A percentile compares a stretch with the other conserved stretches of the same genome.
These are phyloP conservation scores for Rhynchonema sp. DNA, from an alignment of 2,888 invertebrate species.

Conservation along the genomic window DNA sequence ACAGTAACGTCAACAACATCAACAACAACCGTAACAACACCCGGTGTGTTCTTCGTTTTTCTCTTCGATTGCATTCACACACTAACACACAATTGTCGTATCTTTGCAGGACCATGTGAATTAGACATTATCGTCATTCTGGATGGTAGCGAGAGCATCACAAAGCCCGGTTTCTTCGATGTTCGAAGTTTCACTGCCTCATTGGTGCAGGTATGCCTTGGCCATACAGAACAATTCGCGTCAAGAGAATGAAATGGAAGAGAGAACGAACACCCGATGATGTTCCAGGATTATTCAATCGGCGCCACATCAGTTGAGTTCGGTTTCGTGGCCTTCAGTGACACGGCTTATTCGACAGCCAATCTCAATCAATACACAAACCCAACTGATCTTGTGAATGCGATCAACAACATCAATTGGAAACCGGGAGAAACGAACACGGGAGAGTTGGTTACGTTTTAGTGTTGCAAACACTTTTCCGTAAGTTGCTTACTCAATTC, in stretches of 20 bases:
- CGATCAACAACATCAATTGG: background rate
- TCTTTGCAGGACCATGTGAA: background rate
- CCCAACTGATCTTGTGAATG: background rate
- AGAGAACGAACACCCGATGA: too few relatives aligned
- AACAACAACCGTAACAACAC: background rate
- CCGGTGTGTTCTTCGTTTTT: background rate
- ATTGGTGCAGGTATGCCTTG: too few relatives aligned
- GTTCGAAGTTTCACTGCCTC: background rate
- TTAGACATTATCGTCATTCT: background rate
- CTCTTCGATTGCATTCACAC: too few relatives aligned
- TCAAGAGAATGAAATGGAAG: too few relatives aligned
- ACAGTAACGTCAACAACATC: background rate
- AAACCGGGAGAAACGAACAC: background rate
- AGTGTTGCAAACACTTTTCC: too few relatives aligned
- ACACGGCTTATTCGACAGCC: background rate
- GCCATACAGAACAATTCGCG: too few relatives aligned
- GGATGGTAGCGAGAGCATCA: background rate
- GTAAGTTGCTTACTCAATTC: background rate
- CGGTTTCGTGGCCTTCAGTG: background rate
- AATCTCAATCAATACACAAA: background rate
- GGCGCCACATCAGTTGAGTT: background rate
- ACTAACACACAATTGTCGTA: too few relatives aligned
- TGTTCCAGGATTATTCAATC: background rate
- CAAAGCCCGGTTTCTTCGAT: background rate
- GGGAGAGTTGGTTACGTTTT: background rate